These are phyloP conservation scores for Solea senegalensis DNA, from an alignment of 2,113 vertebrate species.

Conservation along the genomic window DNA sequence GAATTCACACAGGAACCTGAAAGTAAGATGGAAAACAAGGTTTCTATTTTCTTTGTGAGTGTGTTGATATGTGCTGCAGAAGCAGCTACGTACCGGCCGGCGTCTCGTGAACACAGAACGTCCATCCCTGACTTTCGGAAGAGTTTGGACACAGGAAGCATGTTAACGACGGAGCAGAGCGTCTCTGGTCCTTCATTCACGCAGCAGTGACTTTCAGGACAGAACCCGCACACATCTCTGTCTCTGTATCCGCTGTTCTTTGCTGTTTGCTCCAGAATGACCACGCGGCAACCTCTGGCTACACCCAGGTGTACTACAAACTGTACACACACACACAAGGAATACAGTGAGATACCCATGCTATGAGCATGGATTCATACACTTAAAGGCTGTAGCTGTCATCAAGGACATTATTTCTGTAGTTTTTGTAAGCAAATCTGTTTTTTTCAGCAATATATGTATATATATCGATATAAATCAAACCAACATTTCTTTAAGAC, in stretches of 20 bases:
- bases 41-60: not conserved
- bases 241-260: slow-evolving; percentile 85
- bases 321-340: slow-evolving; percentile 64
- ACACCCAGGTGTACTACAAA: slow-evolving; percentile 84
- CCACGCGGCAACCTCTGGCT: slow-evolving; percentile 71
- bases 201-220: slow-evolving; percentile 79
- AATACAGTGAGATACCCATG: not conserved
- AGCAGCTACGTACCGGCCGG: slow-evolving; percentile 81
- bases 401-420: too few relatives aligned
- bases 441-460: too few relatives aligned
- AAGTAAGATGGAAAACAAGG: not conserved
- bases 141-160: slow-evolving; percentile 78
- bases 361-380: not conserved
- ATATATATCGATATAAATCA: too few relatives aligned
- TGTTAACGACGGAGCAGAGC: slow-evolving; percentile 81
- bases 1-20: slow-evolving; percentile 88
- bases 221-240: slow-evolving; percentile 80
- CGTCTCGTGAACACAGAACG: slow-evolving; percentile 84
- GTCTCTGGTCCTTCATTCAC: slow-evolving; percentile 82
- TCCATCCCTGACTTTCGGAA: slow-evolving; percentile 69
- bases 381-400: not conserved
- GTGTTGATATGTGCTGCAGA: not conserved
- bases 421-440: too few relatives aligned
- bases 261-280: slow-evolving; percentile 86
- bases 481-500: too few relatives aligned